phyloP scores from a whole-genome alignment of 2,888 invertebrate species.

The Steinernema hermaphroditum region DNA sequence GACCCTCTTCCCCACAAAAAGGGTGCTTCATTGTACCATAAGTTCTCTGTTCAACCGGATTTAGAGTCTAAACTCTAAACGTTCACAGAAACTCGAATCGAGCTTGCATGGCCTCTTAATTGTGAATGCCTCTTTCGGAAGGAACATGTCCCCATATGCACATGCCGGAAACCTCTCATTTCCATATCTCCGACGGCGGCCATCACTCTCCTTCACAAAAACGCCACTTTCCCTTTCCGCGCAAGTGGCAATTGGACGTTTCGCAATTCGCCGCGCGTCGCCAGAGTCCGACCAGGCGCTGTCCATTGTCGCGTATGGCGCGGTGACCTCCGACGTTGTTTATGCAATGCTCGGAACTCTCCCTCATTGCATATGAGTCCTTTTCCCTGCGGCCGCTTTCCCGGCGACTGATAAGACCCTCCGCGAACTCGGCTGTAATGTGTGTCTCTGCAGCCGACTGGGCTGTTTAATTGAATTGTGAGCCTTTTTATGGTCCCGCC shows the following conservation, averaged over 20 bases:
- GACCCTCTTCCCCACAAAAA: too few species aligned
- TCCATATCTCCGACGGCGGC: too few species aligned
- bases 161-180: too few species aligned
- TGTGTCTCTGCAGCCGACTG: neutral
- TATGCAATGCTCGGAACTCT: neutral
- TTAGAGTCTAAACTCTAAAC: too few species aligned
- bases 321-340: conserved; percentile 21
- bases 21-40: too few species aligned
- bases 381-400: neutral
- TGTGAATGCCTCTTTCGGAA: too few species aligned
- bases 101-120: too few species aligned
- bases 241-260: neutral
- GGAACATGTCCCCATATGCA: too few species aligned
- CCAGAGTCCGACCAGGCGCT: neutral
- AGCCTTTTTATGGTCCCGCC: conserved; percentile 24
- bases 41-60: too few species aligned
- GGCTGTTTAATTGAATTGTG: neutral
- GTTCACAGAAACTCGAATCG: too few species aligned
- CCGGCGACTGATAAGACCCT: conserved; percentile 2
- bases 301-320: conserved; percentile 1
- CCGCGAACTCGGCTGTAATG: neutral
- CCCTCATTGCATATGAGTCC: too few species aligned
- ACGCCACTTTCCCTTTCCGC: conserved; percentile 6
- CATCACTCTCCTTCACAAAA: neutral
- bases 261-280: conserved; percentile 7